A percentile compares a stretch with the other conserved stretches of the same genome.
Evolutionary conservation across 2,888 invertebrate species (phyloP).

Genomic region (Parnassius smintheus): DNA sequence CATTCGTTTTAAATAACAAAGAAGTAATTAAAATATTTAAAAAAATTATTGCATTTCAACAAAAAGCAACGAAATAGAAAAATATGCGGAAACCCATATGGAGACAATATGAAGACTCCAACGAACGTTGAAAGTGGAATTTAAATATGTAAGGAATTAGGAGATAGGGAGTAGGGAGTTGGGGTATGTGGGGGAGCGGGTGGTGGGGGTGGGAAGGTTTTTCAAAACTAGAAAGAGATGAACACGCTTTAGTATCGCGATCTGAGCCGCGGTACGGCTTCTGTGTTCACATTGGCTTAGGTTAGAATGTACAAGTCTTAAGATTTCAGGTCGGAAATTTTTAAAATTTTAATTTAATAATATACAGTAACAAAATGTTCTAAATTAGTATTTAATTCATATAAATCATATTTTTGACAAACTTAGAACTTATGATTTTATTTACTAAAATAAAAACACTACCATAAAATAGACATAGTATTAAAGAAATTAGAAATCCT

Average conservation of each 20-base stretch:
- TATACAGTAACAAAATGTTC: no score
- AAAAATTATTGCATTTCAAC: neutral
- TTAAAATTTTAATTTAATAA: no score
- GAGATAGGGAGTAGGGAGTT: constrained; percentile 48
- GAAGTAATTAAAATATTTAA: no score
- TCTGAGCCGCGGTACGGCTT: constrained; percentile 51
- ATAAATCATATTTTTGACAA: no score
- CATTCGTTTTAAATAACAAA: no score
- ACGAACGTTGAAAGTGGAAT: constrained; percentile 74
- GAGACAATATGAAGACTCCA: constrained; percentile 76
- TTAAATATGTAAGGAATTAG: constrained; percentile 82
- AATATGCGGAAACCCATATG: constrained; percentile 62
- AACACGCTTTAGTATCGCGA: constrained; percentile 80
- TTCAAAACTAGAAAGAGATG: constrained; percentile 82
- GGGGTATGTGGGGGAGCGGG: constrained; percentile 31
- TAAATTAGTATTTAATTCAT: no score
- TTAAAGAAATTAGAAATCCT: no score
- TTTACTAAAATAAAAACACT: no score
- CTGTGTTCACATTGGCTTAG: constrained; percentile 35
- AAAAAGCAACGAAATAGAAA: constrained; percentile 35
- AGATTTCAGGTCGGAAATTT: constrained; percentile 39
- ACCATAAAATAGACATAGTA: no score
- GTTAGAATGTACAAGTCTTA: constrained; percentile 47
- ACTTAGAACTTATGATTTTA: no score
- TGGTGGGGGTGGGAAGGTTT: constrained; percentile 52